phyloP scores from a whole-genome alignment of 2,888 invertebrate species.

The Lathronympha strigana region DNA sequence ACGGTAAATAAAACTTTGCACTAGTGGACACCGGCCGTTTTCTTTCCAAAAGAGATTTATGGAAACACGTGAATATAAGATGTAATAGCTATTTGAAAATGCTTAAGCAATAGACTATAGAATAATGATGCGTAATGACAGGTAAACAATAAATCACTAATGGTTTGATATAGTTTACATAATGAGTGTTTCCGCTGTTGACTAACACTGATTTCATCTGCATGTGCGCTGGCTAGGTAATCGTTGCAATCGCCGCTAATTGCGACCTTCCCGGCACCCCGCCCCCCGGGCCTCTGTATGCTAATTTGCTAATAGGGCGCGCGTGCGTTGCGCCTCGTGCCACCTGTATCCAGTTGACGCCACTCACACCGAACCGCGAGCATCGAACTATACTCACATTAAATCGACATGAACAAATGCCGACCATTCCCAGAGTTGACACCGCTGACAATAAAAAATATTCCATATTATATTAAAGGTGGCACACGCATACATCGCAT shows the following conservation, averaged over 20 bases:
- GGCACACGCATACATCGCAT: conserved; percentile 24
- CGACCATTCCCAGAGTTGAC: conserved; percentile 7
- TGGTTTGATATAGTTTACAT: not conserved
- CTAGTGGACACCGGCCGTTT: conserved; percentile 15
- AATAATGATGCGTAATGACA: conserved; percentile 3
- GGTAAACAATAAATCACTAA: conserved; percentile 24
- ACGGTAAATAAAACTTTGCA: conserved; percentile 23
- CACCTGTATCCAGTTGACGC: conserved; percentile 14
- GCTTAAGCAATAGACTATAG: conserved; percentile 18
- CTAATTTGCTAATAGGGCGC: conserved; percentile 24
- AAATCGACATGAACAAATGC: not conserved
- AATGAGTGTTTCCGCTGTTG: conserved; percentile 13
- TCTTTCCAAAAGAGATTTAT: conserved; percentile 37
- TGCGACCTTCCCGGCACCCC: conserved; percentile 16
- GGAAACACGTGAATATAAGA: conserved; percentile 23
- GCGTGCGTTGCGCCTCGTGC: conserved; percentile 23
- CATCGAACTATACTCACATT: not conserved
- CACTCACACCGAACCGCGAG: not conserved
- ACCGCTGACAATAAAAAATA: conserved; percentile 12
- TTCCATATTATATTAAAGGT: conserved; percentile 22
- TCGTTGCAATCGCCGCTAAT: conserved; percentile 16
- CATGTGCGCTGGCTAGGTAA: conserved; percentile 14
- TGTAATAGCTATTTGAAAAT: conserved; percentile 34
- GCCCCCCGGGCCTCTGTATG: conserved; percentile 16
- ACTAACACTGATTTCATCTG: conserved; percentile 19